These are phyloP conservation scores for Drosophila leonis DNA, from an alignment of 2,888 invertebrate genomes.

Conservation along the genomic window DNA sequence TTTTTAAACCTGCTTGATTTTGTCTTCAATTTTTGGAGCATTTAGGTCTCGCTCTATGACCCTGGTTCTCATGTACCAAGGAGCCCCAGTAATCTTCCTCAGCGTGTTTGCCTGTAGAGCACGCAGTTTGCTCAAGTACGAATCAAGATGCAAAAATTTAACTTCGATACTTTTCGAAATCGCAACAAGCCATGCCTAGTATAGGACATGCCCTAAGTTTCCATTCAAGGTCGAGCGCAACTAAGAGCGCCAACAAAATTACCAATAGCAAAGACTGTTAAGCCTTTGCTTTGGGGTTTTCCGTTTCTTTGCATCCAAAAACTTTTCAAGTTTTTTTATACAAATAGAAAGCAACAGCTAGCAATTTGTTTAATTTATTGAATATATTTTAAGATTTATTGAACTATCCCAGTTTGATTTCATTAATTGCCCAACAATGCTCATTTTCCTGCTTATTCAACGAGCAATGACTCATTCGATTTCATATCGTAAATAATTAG, in stretches of 20 bases:
- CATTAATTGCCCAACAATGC: neutral
- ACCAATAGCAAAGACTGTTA: neutral
- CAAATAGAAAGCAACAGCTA: neutral
- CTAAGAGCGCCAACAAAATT: neutral
- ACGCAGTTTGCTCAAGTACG: too few relatives aligned
- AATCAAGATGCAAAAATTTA: too few relatives aligned
- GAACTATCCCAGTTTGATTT: neutral
- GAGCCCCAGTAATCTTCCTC: too few relatives aligned
- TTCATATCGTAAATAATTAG: neutral
- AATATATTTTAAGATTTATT: neutral
- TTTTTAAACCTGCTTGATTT: too few relatives aligned
- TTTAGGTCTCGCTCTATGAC: too few relatives aligned
- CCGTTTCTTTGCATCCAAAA: neutral
- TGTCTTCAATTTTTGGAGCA: too few relatives aligned
- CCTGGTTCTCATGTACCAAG: too few relatives aligned
- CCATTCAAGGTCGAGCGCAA: neutral
- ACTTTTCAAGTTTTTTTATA: neutral
- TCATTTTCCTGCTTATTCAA: neutral
- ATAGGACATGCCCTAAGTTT: neutral
- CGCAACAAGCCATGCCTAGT: neutral
- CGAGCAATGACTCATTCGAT: neutral
- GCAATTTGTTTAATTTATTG: neutral
- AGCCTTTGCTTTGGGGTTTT: neutral
- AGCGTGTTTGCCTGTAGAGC: too few relatives aligned
- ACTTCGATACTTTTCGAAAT: neutral